phyloP scores from a whole-genome alignment of 2,113 vertebrate species.

The Piaya cayana region DNA sequence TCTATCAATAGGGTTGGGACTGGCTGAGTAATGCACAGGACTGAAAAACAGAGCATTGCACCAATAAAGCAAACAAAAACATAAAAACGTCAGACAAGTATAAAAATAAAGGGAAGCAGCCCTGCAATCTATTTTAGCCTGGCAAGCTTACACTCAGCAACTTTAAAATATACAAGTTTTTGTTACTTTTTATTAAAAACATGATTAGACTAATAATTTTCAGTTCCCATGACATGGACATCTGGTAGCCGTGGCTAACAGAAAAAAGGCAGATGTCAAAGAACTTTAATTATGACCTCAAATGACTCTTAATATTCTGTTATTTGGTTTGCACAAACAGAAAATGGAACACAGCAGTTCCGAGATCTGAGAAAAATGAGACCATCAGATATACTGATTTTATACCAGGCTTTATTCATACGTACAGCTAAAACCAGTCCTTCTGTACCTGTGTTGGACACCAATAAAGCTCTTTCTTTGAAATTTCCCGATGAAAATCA shows the following conservation, averaged over 20 bases:
- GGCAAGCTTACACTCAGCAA: neutral
- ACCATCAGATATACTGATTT: neutral
- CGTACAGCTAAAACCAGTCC: neutral
- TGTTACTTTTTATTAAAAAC: slow-evolving; percentile 52
- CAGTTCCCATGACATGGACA: slow-evolving; percentile 35
- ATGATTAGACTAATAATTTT: slow-evolving; percentile 55
- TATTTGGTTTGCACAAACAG: slow-evolving; percentile 11
- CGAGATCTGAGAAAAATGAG: neutral
- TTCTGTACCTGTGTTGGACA: neutral
- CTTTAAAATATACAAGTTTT: slow-evolving; percentile 3
- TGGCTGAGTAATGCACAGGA: neutral
- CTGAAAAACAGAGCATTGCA: neutral
- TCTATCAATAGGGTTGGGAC: neutral
- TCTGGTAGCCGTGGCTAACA: slow-evolving; percentile 47
- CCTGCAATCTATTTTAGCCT: neutral
- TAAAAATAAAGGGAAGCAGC: neutral
- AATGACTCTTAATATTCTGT: slow-evolving; percentile 47
- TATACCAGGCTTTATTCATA: neutral
- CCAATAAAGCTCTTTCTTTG: neutral
- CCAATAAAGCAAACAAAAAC: neutral
- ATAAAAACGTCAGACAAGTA: neutral
- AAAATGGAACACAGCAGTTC: neutral
- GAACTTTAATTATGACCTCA: slow-evolving; percentile 62
- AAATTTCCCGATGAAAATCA: neutral
- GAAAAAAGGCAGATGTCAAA: slow-evolving; percentile 63